Evolutionary conservation across 2,113 vertebrate genomes (phyloP).

Genomic region (Holacanthus passer): DNA sequence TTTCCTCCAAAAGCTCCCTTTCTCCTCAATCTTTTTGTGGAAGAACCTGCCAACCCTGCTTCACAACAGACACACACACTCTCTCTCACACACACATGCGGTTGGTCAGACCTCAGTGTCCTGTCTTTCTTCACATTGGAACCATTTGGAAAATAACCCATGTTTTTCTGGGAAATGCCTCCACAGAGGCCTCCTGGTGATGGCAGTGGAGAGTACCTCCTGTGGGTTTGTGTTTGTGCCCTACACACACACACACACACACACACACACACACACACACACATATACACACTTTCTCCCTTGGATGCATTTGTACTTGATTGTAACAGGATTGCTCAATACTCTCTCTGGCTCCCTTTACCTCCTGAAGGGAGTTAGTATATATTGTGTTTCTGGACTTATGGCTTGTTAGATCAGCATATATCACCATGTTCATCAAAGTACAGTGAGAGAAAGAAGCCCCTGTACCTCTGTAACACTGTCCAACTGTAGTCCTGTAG

Average conservation of each 20-base stretch:
- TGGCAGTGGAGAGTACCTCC: constrained; percentile 73
- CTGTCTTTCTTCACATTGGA: constrained; percentile 78
- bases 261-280: constrained; percentile 21
- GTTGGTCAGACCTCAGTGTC: constrained; percentile 50
- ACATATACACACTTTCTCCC: neutral
- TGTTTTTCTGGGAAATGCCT: constrained; percentile 77
- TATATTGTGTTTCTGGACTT: constrained; percentile 48
- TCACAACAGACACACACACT: constrained; percentile 10
- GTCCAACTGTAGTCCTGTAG: neutral
- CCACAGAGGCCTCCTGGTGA: constrained; percentile 76
- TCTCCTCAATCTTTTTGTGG: constrained; percentile 67
- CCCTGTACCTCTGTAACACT: neutral
- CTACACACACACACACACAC: constrained; percentile 28
- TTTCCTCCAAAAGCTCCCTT: constrained; percentile 54
- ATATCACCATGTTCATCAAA: constrained; percentile 9
- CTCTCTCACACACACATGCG: neutral
- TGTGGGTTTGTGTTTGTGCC: constrained; percentile 66
- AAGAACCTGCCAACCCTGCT: constrained; percentile 48
- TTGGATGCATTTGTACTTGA: constrained; percentile 46
- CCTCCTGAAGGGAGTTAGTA: constrained; percentile 45
- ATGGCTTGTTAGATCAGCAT: constrained; percentile 32
- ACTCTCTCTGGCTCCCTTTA: constrained; percentile 49
- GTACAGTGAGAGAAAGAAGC: constrained; percentile 8
- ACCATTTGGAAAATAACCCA: constrained; percentile 76
- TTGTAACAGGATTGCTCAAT: constrained; percentile 65